Percentiles rank a stretch among this genome's conserved stretches.
Evolutionary conservation across 2,797 vertebrate genomes (phyloP).

Genomic region (Pampus argenteus): DNA sequence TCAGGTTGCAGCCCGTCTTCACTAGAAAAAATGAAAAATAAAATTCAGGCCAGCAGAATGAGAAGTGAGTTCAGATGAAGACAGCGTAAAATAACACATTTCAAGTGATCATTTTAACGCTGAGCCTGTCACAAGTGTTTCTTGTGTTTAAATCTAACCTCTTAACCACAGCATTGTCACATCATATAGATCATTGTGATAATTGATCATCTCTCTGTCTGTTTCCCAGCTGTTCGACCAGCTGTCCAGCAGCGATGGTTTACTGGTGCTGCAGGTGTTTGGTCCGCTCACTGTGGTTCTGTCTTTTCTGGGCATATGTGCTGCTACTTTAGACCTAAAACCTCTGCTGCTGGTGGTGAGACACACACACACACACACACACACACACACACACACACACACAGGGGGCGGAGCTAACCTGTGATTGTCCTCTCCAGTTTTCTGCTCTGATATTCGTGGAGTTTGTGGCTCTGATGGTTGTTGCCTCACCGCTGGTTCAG

Average conservation of each 20-base stretch:
- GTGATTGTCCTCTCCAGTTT: slow-evolving; percentile 51
- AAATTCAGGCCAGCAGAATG: too few species aligned
- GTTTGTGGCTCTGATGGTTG: slow-evolving; percentile 75
- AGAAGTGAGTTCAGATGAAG: too few species aligned
- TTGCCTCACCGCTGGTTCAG: slow-evolving; percentile 70
- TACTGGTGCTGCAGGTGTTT: slow-evolving; percentile 70
- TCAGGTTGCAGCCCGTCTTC: too few species aligned
- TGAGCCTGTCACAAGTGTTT: too few species aligned
- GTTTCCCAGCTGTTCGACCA: slow-evolving; percentile 63
- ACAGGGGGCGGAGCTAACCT: neutral
- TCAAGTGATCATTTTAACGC: too few species aligned
- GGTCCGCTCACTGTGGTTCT: slow-evolving; percentile 68
- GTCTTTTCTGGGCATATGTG: slow-evolving; percentile 67
- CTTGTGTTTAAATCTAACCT: too few species aligned
- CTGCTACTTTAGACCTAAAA: slow-evolving; percentile 59
- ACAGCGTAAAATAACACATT: too few species aligned
- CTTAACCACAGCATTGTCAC: too few species aligned
- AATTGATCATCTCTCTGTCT: neutral
- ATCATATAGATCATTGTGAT: too few species aligned
- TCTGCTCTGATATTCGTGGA: slow-evolving; percentile 68
- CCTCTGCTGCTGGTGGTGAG: slow-evolving; percentile 71
- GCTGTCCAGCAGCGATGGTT: slow-evolving; percentile 57
- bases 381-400: slow-evolving; percentile 17
- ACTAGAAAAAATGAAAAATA: too few species aligned
- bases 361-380: slow-evolving; percentile 13